Base-by-base conservation (phyloP, 64 coral and sea anemone genomes). In the Montipora sp. region DNA sequence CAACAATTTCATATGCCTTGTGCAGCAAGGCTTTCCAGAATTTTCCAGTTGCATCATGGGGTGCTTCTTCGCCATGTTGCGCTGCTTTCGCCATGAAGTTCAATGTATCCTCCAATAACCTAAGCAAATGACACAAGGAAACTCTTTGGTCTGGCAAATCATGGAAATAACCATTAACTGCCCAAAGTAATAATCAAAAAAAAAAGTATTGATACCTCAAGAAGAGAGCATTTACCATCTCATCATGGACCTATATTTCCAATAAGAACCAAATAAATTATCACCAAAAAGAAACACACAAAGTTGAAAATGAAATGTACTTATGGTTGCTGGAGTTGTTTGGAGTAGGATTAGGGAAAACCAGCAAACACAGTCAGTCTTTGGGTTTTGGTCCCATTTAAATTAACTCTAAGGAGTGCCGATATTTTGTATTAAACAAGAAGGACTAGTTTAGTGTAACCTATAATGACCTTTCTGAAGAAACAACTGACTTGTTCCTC, bases 1-100 rank as follows among this genome's bases (percentile, higher is more conserved):
- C 93, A 87, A 95, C 60, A 78, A 95, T 95, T 51, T 91, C 93
- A 87, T 95, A 95, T 5, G 75, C 57, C 36, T 73, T 85, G 57
- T 95, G 89, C 48, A 95, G 63, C 24, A 95, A 46, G 9, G 89
- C 93, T 59, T 53, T 67, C 88, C 47, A 78, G 48, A 87, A 91
- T 49, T 91, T 90, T 47, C 74, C 73, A 15, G 73, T 13, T 22
- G 73, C 45, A 70, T 59, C 20, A 48, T 80, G 59, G 24, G 45
- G 7, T 24, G 76, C 73, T 7, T 49, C 23, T n/a, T 88, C 91
- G 15, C 59, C 11, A 55, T 88, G 43, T 47, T 93, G 75, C 57
- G 91, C 75, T 70, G 76, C 80, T 55, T 67, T 72, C 16, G 91
- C 87, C 55, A 93, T 78, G 53, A 88, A 88, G 73, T 71, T 93